phyloP scores from a whole-genome alignment of 2,113 vertebrate genomes.

The Phoxinus phoxinus region DNA sequence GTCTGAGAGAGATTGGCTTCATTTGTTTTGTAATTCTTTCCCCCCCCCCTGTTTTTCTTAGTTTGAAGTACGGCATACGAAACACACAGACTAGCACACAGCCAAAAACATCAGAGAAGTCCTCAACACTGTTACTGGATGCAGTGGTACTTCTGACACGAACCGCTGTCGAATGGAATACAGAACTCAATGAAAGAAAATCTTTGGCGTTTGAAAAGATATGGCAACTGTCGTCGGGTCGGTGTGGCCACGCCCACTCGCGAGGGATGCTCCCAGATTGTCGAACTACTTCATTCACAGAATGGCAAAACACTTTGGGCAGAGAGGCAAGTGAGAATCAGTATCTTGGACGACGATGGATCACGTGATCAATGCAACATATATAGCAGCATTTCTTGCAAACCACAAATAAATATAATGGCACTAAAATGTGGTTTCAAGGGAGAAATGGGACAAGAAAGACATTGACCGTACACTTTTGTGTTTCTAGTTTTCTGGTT shows the following conservation, averaged over 20 bases:
- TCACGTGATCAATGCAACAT: conserved; percentile 67
- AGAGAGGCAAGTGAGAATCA: conserved; percentile 70
- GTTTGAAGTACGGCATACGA: conserved; percentile 38
- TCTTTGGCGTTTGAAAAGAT: conserved; percentile 83
- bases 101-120: conserved; percentile 34
- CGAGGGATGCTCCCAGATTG: conserved; percentile 82
- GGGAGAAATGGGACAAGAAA: conserved; percentile 29
- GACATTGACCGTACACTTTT: conserved; percentile 21
- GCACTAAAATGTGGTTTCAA: conserved; percentile 52
- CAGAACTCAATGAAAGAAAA: conserved; percentile 66
- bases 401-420: conserved; percentile 68
- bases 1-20: conserved; percentile 42
- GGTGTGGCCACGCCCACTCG: conserved; percentile 70
- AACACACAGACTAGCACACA: conserved; percentile 39
- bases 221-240: conserved; percentile 76
- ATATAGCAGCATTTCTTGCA: conserved; percentile 79
- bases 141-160: conserved; percentile 18
- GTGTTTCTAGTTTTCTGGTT: conserved; percentile 10
- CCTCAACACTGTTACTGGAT: conserved; percentile 30
- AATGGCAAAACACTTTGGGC: conserved; percentile 72
- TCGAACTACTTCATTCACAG: conserved; percentile 79
- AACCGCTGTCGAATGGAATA: conserved; percentile 28
- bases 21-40: conserved; percentile 25
- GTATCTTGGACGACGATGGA: conserved; percentile 32
- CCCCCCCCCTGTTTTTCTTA: background rate